These are phyloP conservation scores for Hypena proboscidalis DNA, from an alignment of 2,888 invertebrate genomes.

Conservation along the genomic window DNA sequence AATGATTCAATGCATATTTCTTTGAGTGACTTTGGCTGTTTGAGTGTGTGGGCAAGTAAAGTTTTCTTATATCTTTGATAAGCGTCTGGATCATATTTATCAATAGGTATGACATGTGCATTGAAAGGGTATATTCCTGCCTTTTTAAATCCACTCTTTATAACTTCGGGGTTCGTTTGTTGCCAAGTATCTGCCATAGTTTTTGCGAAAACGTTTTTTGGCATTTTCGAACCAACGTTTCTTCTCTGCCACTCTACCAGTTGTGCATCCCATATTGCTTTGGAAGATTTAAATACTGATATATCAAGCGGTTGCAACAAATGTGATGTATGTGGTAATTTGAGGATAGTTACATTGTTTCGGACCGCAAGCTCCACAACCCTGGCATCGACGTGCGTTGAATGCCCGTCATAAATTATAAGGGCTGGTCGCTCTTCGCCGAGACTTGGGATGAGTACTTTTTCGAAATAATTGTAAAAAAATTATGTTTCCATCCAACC, in stretches of 20 bases:
- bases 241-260: slow-evolving; percentile 1
- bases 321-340: slow-evolving; percentile 10
- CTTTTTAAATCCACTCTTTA: no score
- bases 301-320: slow-evolving; percentile 8
- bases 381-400: slow-evolving; percentile 1
- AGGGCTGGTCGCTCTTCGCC: slow-evolving; percentile 42
- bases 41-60: no score
- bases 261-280: background rate
- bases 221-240: background rate
- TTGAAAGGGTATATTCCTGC: no score
- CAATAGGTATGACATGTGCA: no score
- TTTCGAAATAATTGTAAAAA: slow-evolving; percentile 49
- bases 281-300: slow-evolving; percentile 2
- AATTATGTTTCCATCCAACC: slow-evolving; percentile 53
- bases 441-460: slow-evolving; percentile 40
- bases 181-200: no score
- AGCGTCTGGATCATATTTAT: no score
- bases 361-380: slow-evolving; percentile 3
- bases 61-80: no score
- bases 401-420: slow-evolving; percentile 1
- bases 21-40: no score
- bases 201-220: no score
- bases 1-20: no score
- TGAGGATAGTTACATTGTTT: slow-evolving; percentile 9
- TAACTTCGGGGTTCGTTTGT: no score